Conservation (phyloP, 37 sponge, comb jelly and placozoan genomes). For the Diacarnus erythraeanus region DNA sequence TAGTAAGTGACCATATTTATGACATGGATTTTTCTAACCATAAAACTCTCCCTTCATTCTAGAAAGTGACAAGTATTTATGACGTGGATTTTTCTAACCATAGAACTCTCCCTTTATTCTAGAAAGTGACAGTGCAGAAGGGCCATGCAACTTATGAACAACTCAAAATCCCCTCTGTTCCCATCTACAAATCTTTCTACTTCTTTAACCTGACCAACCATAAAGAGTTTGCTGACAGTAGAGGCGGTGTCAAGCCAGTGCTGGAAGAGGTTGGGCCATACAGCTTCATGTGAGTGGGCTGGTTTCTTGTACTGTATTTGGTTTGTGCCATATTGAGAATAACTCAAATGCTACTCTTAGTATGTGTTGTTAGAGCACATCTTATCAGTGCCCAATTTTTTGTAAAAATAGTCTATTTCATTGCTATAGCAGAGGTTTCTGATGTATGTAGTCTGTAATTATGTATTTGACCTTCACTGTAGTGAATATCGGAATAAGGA, state of each 20-base stretch:
- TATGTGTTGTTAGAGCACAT: neutral
- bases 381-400: neutral
- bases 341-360: too few relatives aligned
- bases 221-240: slow-evolving; percentile 39
- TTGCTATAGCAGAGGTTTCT: too few relatives aligned
- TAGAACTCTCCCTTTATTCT: neutral
- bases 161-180: slow-evolving; percentile 57
- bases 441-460: too few relatives aligned
- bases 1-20: too few relatives aligned
- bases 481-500: neutral
- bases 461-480: neutral
- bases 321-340: too few relatives aligned
- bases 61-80: too few relatives aligned
- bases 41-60: neutral
- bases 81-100: neutral
- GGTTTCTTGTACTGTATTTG: too few relatives aligned
- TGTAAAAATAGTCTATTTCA: too few relatives aligned
- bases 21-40: neutral
- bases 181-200: slow-evolving; percentile 78
- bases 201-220: slow-evolving; percentile 89
- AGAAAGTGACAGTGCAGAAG: slow-evolving; percentile 58
- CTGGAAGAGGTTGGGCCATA: slow-evolving; percentile 76
- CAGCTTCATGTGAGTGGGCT: slow-evolving; percentile 72
- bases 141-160: slow-evolving; percentile 76
- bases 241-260: slow-evolving; percentile 22